Evolutionary conservation across 2,888 invertebrate species (phyloP).

Genomic region (Trichopria drosophilae): DNA sequence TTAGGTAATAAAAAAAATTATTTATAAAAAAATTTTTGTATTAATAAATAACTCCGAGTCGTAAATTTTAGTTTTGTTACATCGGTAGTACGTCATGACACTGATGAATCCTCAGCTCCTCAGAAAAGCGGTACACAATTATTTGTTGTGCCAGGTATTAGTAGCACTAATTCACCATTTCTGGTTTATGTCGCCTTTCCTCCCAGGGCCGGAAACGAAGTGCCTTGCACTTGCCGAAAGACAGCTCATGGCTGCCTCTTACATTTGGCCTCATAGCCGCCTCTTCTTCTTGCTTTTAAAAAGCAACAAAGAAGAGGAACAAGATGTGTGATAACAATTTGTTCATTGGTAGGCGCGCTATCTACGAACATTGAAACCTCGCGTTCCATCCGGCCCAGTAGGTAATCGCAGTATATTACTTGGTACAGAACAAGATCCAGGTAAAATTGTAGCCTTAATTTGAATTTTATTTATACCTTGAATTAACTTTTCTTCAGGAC

Average conservation of each 20-base stretch:
- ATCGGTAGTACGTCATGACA: too few relatives aligned
- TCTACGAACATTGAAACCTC: conserved; percentile 70
- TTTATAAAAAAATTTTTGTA: too few relatives aligned
- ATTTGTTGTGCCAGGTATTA: too few relatives aligned
- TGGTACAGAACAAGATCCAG: conserved; percentile 30
- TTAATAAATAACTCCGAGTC: too few relatives aligned
- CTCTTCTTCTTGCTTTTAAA: conserved; percentile 33
- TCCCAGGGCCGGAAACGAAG: too few relatives aligned
- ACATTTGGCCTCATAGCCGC: conserved; percentile 54
- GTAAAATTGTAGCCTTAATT: conserved; percentile 41
- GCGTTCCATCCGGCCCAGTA: conserved; percentile 77
- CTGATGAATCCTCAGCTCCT: too few relatives aligned
- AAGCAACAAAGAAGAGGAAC: conserved; percentile 41
- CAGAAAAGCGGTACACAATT: too few relatives aligned
- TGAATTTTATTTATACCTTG: conserved; percentile 57
- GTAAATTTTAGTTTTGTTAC: too few relatives aligned
- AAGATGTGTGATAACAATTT: conserved; percentile 43
- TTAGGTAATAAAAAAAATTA: too few relatives aligned
- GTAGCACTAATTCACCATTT: too few relatives aligned
- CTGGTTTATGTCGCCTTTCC: too few relatives aligned
- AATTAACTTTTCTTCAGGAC: conserved; percentile 68
- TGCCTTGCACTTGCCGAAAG: too few relatives aligned
- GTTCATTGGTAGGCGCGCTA: conserved; percentile 59
- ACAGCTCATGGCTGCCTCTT: conserved; percentile 40
- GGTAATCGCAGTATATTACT: conserved; percentile 70